Conservation (phyloP, 2,113 vertebrate genomes). For the Psephotus haematonotus region DNA sequence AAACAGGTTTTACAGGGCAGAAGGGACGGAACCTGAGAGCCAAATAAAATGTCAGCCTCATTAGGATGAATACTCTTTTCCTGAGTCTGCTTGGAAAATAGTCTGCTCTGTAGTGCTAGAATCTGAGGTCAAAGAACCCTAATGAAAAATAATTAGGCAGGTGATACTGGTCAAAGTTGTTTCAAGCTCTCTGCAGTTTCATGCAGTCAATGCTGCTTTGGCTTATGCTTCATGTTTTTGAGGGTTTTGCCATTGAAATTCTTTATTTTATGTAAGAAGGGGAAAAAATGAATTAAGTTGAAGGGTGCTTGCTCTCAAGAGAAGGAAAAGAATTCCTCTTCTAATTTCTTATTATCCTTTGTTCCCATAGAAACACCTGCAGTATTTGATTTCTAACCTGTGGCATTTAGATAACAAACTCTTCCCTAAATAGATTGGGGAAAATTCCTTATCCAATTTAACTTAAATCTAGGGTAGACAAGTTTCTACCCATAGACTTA, state of each 20-base stretch:
- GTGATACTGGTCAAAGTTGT: not conserved
- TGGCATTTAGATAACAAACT: not conserved
- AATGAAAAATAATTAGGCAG: not conserved
- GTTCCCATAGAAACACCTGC: not conserved
- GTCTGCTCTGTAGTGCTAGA: not conserved
- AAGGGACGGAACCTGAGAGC: not conserved
- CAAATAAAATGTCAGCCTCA: not conserved
- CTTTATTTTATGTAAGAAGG: not conserved
- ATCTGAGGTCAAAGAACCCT: not conserved
- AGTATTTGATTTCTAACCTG: not conserved
- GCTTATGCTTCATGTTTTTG: not conserved
- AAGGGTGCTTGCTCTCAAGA: not conserved
- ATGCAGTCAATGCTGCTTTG: not conserved
- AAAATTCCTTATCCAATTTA: not conserved
- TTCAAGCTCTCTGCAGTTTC: not conserved
- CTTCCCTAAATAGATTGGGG: not conserved
- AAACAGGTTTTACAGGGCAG: not conserved
- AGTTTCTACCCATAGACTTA: not conserved
- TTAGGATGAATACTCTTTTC: not conserved
- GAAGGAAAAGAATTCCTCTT: not conserved
- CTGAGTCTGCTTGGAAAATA: not conserved
- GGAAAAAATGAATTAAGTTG: not conserved
- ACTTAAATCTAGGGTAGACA: not conserved
- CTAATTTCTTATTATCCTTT: not conserved
- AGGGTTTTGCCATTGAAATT: not conserved